Conservation (phyloP, 2,797 vertebrate species). For the Tapera naevia region DNA sequence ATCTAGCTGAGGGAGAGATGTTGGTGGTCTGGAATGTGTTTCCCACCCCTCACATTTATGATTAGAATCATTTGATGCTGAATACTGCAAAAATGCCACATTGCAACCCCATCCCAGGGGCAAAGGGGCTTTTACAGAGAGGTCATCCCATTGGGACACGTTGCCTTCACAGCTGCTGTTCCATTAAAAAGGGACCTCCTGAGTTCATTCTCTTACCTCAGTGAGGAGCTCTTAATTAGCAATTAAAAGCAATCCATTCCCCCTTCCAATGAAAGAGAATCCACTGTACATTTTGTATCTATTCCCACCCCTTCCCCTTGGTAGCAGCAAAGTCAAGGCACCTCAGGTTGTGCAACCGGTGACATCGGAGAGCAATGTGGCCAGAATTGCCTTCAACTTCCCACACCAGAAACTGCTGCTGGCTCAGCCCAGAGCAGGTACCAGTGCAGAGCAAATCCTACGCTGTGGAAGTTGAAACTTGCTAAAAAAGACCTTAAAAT, state of each 20-base stretch:
- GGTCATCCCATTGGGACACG: fast-evolving
- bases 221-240: background rate
- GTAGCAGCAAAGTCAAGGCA: background rate
- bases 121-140: background rate
- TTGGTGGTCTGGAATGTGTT: background rate
- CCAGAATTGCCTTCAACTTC: background rate
- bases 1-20: background rate
- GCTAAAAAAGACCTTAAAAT: background rate
- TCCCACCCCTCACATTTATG: background rate
- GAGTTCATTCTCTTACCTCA: background rate
- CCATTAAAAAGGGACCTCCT: background rate
- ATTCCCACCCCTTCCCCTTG: background rate
- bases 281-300: fast-evolving
- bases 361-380: background rate
- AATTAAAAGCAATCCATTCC: background rate
- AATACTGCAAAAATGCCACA: background rate
- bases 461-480: background rate
- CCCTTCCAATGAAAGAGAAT: background rate
- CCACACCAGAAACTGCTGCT: background rate
- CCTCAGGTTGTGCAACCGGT: background rate
- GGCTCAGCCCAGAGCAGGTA: background rate
- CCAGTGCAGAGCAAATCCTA: background rate
- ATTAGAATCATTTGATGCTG: background rate
- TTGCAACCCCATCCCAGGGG: background rate
- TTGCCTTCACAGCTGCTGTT: fast-evolving